A percentile compares a stretch with the other conserved stretches of the same genome.
These are phyloP conservation scores for Corythaeola cristata DNA, from an alignment of 2,113 vertebrate genomes.

Conservation along the genomic window DNA sequence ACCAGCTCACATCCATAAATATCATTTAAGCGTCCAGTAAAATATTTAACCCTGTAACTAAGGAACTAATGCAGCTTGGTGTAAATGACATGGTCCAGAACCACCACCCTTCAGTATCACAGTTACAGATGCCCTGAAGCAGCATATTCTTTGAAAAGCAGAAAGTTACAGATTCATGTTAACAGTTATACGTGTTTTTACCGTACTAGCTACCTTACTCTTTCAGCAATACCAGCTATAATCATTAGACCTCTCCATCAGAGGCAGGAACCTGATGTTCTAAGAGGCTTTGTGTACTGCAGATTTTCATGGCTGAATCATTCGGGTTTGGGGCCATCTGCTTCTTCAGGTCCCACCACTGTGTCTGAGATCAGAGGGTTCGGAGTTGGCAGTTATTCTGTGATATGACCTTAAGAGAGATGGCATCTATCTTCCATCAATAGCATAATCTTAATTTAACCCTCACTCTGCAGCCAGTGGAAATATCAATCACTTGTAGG, in stretches of 20 bases:
- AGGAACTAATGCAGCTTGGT: constrained; percentile 38
- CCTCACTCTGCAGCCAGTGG: not conserved
- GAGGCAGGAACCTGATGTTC: not conserved
- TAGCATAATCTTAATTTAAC: not conserved
- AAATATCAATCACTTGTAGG: not conserved
- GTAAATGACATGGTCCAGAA: constrained; percentile 53
- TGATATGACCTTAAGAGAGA: not conserved
- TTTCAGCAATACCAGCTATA: not conserved
- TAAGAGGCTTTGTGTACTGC: not conserved
- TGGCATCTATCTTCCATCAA: not conserved
- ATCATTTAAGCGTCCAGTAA: constrained; percentile 9
- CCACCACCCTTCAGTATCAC: not conserved
- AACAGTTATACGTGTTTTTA: not conserved
- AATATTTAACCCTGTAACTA: constrained; percentile 62
- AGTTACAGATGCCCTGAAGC: not conserved
- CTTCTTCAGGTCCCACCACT: not conserved
- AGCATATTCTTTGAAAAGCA: not conserved
- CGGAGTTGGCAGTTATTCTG: not conserved
- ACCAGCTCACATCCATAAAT: constrained; percentile 8
- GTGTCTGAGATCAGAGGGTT: not conserved
- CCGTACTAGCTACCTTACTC: not conserved
- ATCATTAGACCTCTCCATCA: not conserved
- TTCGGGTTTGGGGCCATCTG: not conserved
- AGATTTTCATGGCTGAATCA: not conserved
- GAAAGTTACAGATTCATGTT: not conserved